Evolutionary conservation across 2,888 invertebrate species (phyloP).

Genomic region (Drosophila affinis): DNA sequence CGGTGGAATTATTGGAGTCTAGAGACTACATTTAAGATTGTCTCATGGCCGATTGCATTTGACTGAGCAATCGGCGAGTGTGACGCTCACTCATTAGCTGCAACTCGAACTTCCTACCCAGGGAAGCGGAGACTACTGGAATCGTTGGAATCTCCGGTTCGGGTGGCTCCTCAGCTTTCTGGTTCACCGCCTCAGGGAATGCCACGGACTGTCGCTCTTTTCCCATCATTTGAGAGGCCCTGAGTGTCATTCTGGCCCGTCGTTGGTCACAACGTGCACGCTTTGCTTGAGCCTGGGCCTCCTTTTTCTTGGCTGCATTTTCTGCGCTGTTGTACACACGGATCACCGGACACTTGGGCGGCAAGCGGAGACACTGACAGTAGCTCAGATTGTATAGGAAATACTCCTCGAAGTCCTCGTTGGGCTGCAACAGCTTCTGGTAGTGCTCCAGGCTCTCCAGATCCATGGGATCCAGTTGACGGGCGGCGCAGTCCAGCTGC

Average conservation of each 20-base stretch:
- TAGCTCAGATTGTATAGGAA: conserved; percentile 66
- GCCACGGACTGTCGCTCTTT: background rate
- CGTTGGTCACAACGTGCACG: background rate
- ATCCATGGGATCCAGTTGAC: conserved; percentile 70
- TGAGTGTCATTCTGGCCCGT: background rate
- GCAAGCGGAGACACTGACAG: conserved; percentile 67
- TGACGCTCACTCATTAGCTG: background rate
- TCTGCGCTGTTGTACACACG: background rate
- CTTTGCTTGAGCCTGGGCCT: background rate
- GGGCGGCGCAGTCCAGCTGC: conserved; percentile 58
- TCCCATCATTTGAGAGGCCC: background rate
- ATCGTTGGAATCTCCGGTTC: too few species aligned
- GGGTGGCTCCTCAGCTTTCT: background rate
- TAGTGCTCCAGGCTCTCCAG: conserved; percentile 59
- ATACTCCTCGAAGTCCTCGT: conserved; percentile 78
- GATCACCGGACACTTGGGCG: conserved; percentile 12
- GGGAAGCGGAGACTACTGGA: background rate
- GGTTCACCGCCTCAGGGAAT: background rate
- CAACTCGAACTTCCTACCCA: background rate
- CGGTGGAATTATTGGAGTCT: too few species aligned
- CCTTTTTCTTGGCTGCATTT: conserved; percentile 1
- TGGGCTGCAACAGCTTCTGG: conserved; percentile 49
- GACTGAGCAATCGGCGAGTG: background rate
- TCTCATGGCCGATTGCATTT: background rate
- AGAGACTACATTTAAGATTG: background rate